Evolutionary conservation across 1,140 invertebrate genomes (phyloP), one percentile per base, ranked within the genome.

Genomic region (Vanessa tameamea): DNA sequence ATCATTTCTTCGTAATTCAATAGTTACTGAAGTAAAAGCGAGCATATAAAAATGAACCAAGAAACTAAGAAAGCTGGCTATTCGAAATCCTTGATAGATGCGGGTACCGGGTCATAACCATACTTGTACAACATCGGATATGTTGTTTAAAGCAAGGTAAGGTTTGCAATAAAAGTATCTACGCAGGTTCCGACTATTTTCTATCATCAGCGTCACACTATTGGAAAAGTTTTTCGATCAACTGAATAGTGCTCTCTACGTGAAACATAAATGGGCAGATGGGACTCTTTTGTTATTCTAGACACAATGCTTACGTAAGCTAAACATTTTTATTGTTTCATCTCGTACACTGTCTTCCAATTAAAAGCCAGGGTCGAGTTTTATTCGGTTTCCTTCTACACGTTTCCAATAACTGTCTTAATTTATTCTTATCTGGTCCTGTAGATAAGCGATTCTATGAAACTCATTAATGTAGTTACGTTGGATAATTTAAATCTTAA

Each of bases 181-280:
- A 80, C 71, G 72, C 76, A 86, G 87, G 83, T 82, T 79, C 78
- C 70, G 64, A 87, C 82, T 87, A 85, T 86, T 88, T 86, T 82
- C 85, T 87, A 83, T 88, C 85, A 90, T 89, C 88, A 86, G 72
- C 78, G 75, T 75, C 77, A 82, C 78, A 76, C 66, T 90, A 90
- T 89, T 88, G 86, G 87, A 90, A 90, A 90, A 90, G 81, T 90
- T 90, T 90, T 90, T 90, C 89, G 87, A 89, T 89, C 87, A 87
- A 80, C 80, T 84, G 86, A 86, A 89, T 88, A 83, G 87, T 89
- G 79, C 75, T 74, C 69, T 69, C 75, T 87, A 87, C 83, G 87
- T 88, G 84, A 78, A 81, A 87, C 86, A 88, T 87, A 87, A 87
- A 83, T 69, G 82, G 75, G 76, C 84, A 87, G 86, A 86, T 87